Evolutionary conservation across 35 echinoderm and acorn worm genomes (phyloP).

Genomic region (Diadema setosum): DNA sequence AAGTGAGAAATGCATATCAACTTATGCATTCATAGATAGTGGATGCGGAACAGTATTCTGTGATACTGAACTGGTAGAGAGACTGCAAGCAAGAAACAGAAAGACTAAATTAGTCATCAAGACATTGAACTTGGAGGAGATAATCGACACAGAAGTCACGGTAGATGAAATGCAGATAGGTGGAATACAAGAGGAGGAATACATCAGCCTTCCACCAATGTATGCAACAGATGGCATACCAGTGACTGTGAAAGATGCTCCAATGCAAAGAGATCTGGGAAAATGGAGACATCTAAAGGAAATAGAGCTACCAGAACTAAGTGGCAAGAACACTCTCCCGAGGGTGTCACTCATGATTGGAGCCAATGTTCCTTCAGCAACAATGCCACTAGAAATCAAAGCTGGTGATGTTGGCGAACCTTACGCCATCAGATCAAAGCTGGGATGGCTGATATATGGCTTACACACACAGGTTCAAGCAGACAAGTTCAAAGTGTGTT

Average conservation of each 20-base stretch:
- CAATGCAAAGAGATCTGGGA: neutral
- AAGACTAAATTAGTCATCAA: neutral
- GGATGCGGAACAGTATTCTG: neutral
- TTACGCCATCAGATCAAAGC: constrained; percentile 24
- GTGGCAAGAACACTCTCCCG: neutral
- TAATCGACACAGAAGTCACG: neutral
- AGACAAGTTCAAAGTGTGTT: neutral
- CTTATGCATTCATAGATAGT: constrained; percentile 9
- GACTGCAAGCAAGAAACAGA: neutral
- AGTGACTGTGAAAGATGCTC: neutral
- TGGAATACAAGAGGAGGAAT: neutral
- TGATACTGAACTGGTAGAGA: neutral
- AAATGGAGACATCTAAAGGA: neutral
- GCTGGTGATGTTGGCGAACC: constrained; percentile 6
- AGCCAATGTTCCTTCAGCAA: constrained; percentile 26
- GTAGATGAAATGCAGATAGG: neutral
- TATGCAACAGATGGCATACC: neutral
- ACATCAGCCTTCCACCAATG: neutral
- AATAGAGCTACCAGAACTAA: neutral
- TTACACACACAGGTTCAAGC: neutral
- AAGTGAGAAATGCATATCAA: neutral
- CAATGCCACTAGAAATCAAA: constrained; percentile 1
- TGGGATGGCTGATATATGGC: neutral
- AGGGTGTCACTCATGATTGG: constrained; percentile 17
- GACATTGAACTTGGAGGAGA: neutral